Percentiles rank a stretch among this genome's conserved stretches.
phyloP scores from a whole-genome alignment of 2,113 vertebrate species.

The Phalacrocorax brasilianus region DNA sequence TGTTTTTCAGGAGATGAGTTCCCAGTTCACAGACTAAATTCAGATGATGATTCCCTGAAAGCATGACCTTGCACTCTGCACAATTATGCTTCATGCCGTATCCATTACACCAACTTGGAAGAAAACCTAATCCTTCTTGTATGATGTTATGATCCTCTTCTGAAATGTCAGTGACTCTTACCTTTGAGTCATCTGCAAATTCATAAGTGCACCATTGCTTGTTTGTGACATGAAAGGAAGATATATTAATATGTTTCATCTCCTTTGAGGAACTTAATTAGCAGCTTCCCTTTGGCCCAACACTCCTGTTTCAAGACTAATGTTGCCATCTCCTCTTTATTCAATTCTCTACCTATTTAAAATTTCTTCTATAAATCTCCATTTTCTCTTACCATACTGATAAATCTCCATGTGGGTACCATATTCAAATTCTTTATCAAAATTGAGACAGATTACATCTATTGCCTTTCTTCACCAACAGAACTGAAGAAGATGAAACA shows the following conservation, averaged over 20 bases:
- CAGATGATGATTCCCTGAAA: not conserved
- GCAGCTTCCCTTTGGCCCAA: not conserved
- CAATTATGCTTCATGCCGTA: not conserved
- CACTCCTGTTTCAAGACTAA: not conserved
- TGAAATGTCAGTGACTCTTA: not conserved
- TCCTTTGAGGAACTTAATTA: not conserved
- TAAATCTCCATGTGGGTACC: not conserved
- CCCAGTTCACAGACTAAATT: not conserved
- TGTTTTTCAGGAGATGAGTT: not conserved
- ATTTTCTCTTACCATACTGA: not conserved
- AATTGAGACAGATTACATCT: not conserved
- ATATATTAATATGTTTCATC: not conserved
- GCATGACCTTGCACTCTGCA: not conserved
- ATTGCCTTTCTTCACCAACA: not conserved
- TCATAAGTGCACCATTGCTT: not conserved
- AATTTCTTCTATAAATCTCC: not conserved
- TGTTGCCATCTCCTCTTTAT: not conserved
- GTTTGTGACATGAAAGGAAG: not conserved
- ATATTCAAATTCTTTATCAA: not conserved
- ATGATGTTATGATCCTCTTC: not conserved
- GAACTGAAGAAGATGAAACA: not conserved
- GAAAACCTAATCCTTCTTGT: not conserved
- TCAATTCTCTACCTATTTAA: not conserved
- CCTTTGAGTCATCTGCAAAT: not conserved
- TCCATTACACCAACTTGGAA: not conserved